Evolutionary conservation across 2,113 vertebrate species (phyloP), one percentile per base, ranked within the genome.

Genomic region (Alligator mississippiensis): DNA sequence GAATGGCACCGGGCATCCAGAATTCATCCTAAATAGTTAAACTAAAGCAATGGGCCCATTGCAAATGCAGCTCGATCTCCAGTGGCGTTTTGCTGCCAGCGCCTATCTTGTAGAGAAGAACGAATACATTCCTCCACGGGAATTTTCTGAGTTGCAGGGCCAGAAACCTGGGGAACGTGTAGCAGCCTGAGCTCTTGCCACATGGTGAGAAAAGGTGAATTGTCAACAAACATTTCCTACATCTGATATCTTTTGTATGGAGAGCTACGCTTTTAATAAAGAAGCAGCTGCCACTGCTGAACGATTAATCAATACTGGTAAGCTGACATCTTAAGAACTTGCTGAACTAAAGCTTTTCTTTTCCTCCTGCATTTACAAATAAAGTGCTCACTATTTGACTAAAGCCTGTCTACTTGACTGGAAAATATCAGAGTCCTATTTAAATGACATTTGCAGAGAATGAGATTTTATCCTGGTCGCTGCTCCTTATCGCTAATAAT

Each of bases 401-500:
- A 97, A 97, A 97, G 95, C 96, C 97, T 97, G 96, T 97, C 90
- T 93, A 98, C 97, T 97, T 98, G 97, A 97, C 97, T 93, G 25
- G 97, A 97, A 97, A 97, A 97, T 97, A 97, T 97, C 97, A 97
- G 96, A 97, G 96, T 96, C 94, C 97, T 97, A 98, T 98, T 98
- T 98, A 98, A 98, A 98, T 97, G 97, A 98, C 97, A 98, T 98
- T 97, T 97, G 89, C 95, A 97, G 96, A 97, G 94, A 97, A 98
- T 97, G 97, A 97, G 97, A 97, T 98, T 98, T 98, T 97, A 98
- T 97, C 97, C 97, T 95, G 96, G 96, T 94, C 84, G 95, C 97
- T 96, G 95, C 95, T 97, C 96, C 97, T 98, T 97, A 98, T 98
- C 85, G 70, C 97, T 98, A 98, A 98, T 98, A 98, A 98, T 97